Percentiles rank a stretch among this genome's conserved stretches.
Evolutionary conservation across 2,888 invertebrate genomes (phyloP).

Genomic region (Dicyrtoma fusca): DNA sequence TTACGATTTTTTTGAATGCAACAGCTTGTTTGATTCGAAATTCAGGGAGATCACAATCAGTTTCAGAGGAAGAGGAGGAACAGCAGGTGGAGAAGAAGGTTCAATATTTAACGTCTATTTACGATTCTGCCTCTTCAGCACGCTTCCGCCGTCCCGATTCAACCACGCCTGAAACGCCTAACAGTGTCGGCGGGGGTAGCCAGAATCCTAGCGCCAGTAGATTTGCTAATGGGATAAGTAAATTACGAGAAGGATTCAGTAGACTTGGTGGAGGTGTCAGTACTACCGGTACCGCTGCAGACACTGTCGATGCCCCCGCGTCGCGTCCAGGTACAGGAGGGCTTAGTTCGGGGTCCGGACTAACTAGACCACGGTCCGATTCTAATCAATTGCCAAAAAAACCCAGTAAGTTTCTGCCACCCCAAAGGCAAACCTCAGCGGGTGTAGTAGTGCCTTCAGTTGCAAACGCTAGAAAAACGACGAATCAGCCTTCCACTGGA

Average conservation of each 20-base stretch:
- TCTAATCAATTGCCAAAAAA: too few species aligned
- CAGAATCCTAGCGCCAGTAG: constrained; percentile 3
- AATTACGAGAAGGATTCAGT: not conserved
- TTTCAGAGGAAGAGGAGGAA: constrained; percentile 15
- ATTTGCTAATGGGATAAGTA: constrained; percentile 19
- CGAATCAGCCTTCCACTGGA: not conserved
- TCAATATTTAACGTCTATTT: not conserved
- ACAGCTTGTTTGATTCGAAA: constrained; percentile 2
- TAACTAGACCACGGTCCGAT: too few species aligned
- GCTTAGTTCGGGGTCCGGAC: too few species aligned
- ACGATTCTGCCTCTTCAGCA: not conserved
- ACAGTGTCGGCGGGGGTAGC: not conserved
- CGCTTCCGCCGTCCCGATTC: not conserved
- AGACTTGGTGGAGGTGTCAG: too few species aligned
- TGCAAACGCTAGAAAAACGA: not conserved
- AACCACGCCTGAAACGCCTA: not conserved
- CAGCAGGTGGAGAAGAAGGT: not conserved
- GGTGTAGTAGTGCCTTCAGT: too few species aligned
- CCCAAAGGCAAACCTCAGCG: too few species aligned
- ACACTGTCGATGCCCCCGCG: too few species aligned
- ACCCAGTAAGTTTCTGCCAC: too few species aligned
- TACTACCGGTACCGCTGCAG: too few species aligned
- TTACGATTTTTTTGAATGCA: constrained; percentile 13
- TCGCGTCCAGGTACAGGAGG: too few species aligned
- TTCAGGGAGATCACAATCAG: not conserved